Evolutionary conservation across 2,113 vertebrate genomes (phyloP).

Genomic region (Cebidichthys violaceus): DNA sequence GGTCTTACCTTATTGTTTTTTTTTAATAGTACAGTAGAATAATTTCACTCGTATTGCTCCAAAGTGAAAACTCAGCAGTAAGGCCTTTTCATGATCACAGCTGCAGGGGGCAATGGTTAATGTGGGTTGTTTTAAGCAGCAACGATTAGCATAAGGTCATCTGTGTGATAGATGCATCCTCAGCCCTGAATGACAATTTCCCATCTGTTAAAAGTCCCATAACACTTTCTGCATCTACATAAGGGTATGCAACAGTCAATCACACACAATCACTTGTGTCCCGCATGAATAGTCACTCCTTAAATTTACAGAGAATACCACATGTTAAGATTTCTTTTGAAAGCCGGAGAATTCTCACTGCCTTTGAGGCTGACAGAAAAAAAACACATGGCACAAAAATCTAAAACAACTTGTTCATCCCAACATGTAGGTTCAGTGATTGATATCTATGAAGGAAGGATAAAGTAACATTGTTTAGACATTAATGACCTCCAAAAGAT

Average conservation of each 20-base stretch:
- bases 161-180: neutral
- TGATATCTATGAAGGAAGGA: neutral
- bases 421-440: neutral
- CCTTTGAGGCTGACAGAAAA: neutral
- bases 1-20: neutral
- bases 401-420: neutral
- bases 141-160: neutral
- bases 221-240: neutral
- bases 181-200: neutral
- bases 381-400: neutral
- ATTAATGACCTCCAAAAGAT: neutral
- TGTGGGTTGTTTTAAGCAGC: neutral
- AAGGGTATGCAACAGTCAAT: neutral
- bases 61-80: neutral
- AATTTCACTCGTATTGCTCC: neutral
- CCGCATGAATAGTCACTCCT: neutral
- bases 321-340: neutral
- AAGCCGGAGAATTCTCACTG: neutral
- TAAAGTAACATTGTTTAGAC: slow-evolving; percentile 12
- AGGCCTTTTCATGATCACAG: neutral
- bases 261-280: neutral
- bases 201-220: neutral
- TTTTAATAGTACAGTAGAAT: neutral
- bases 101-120: neutral
- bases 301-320: neutral